Percentiles rank a stretch among this genome's conserved stretches.
phyloP scores from a whole-genome alignment of 1,140 invertebrate species.

The Ericerus pela region DNA sequence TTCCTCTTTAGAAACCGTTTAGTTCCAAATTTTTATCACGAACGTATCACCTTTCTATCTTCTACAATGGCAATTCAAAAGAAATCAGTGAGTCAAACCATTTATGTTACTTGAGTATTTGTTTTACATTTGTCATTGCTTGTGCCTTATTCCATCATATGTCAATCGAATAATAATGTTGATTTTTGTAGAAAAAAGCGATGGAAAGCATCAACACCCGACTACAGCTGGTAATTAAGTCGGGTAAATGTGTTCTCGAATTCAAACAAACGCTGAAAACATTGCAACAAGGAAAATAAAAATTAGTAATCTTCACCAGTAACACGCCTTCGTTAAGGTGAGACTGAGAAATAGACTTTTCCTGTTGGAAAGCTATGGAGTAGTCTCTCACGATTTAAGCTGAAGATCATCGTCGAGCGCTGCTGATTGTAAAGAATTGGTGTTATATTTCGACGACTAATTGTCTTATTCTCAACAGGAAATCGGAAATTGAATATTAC shows the following conservation, averaged over 20 bases:
- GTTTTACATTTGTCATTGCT: no score
- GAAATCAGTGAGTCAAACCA: no score
- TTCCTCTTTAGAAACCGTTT: no score
- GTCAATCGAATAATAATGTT: no score
- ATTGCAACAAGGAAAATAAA: constrained; percentile 92
- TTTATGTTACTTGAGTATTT: no score
- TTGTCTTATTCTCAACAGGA: constrained; percentile 45
- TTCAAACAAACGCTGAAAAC: constrained; percentile 97
- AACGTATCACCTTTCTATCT: no score
- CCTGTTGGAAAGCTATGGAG: constrained; percentile 52
- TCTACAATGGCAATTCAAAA: no score
- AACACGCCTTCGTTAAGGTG: constrained; percentile 95
- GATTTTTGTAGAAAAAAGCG: constrained; percentile 85
- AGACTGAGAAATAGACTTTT: constrained; percentile 67
- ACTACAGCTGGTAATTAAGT: constrained; percentile 97
- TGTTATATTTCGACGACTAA: constrained; percentile 13
- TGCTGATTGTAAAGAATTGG: no score
- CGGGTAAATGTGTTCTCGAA: constrained; percentile 95
- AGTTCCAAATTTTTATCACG: no score
- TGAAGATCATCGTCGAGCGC: no score
- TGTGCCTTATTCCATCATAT: no score
- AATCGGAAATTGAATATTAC: constrained; percentile 98
- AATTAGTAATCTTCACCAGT: constrained; percentile 96
- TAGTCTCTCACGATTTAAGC: no score
- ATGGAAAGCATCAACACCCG: constrained; percentile 98